Percentiles rank a stretch among this genome's conserved stretches.
Conservation (phyloP, 2,888 invertebrate species). For the Cantharis flavilabris region DNA sequence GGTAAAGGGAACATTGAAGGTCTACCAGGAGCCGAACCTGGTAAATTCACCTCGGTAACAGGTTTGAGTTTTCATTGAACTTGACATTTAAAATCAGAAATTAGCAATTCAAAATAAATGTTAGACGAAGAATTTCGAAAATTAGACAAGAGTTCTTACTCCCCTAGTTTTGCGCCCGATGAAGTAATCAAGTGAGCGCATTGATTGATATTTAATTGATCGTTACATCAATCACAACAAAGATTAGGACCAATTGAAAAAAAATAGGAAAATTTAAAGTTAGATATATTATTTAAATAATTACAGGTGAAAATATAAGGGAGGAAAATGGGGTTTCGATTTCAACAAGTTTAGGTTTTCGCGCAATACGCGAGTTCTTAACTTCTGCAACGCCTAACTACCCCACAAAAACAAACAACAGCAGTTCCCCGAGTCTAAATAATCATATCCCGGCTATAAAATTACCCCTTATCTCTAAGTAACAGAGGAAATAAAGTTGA, state of each 20-base stretch:
- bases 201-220: background rate
- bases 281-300: no score
- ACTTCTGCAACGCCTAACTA: background rate
- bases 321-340: background rate
- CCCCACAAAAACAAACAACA: background rate
- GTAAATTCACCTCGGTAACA: no score
- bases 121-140: no score
- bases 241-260: background rate
- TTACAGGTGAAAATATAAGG: background rate
- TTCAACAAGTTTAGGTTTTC: background rate
- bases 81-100: no score
- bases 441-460: background rate
- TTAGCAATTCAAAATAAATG: no score
- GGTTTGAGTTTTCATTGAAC: no score
- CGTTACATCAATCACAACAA: background rate
- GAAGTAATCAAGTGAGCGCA: background rate
- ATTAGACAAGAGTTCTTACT: background rate
- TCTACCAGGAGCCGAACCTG: no score
- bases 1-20: no score
- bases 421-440: background rate
- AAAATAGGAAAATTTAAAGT: no score
- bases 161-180: background rate
- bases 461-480: background rate
- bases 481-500: background rate
- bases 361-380: background rate